These are phyloP conservation scores for Coptotermes formosanus DNA, from an alignment of 1,140 invertebrate species.

Conservation along the genomic window DNA sequence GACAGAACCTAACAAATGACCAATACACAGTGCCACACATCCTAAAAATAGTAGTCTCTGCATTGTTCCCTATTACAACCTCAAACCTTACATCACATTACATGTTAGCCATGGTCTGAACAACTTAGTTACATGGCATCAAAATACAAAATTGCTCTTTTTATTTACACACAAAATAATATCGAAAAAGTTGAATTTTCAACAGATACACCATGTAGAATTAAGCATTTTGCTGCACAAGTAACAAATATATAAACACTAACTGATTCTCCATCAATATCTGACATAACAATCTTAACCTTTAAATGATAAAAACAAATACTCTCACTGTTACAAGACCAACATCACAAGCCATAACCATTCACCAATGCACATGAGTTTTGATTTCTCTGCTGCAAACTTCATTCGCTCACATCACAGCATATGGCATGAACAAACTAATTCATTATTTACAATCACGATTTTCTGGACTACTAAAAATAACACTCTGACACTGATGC, in stretches of 20 bases:
- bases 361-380: not conserved
- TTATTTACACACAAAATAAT: not conserved
- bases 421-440: not conserved
- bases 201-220: not conserved
- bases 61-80: no score
- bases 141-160: not conserved
- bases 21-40: no score
- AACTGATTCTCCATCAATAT: not conserved
- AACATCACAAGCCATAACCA: not conserved
- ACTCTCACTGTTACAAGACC: not conserved
- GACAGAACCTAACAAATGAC: no score
- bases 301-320: not conserved
- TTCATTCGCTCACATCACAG: not conserved
- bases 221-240: not conserved
- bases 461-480: no score
- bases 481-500: not conserved
- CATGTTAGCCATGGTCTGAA: not conserved
- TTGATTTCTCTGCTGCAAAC: not conserved
- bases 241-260: not conserved
- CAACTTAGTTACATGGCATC: not conserved
- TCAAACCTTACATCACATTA: no score
- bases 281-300: not conserved
- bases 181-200: not conserved
- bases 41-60: no score
- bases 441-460: not conserved